Evolutionary conservation across 2,888 invertebrate species (phyloP), one percentile per base, ranked within the genome.

Genomic region (Drosophila parthenogenetica): DNA sequence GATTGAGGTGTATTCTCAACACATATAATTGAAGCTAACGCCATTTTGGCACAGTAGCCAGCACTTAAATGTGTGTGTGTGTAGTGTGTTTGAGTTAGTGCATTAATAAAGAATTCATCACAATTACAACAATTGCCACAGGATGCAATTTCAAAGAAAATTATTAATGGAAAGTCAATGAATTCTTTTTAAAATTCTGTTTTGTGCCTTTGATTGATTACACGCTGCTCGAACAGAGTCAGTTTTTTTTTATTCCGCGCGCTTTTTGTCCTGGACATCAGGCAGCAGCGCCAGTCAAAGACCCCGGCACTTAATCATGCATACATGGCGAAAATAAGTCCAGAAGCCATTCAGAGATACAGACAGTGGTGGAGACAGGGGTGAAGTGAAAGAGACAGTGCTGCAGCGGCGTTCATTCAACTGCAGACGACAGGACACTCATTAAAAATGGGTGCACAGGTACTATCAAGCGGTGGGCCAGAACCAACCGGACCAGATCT

Each of bases 81-180:
- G 46, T 51, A 29, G 43, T 69, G 59, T 46, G 32, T 53, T 16
- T 53, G 16, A 35, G 14, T 37, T 37, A 48, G 42, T 65, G 80
- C 77, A 79, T 80, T 89, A 76, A 88, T 80, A 88, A 73, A 70
- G 69, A 77, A 88, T 89, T 89, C 84, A 89, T 90, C 88, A 89
- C 87, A 89, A 89, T 89, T 90, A 88, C 88, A 81, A 89, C 78
- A 73, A 87, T 82, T 89, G 89, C 87, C 81, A 75, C 78, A 83
- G 89, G 88, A 89, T 82, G 84, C 79, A 85, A 88, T 84, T 84
- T 76, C 78, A 89, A 86, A 78, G 88, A 69, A 89, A 88, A 83
- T 90, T 89, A 90, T 90, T 90, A 90, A 90, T 90, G 90, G 78
- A 89, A 89, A 91, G 81, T 91, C 90, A 91, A 90, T 90, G 91